Base-by-base conservation (phyloP, 2,888 invertebrate genomes). In the Cotesia congregata region DNA sequence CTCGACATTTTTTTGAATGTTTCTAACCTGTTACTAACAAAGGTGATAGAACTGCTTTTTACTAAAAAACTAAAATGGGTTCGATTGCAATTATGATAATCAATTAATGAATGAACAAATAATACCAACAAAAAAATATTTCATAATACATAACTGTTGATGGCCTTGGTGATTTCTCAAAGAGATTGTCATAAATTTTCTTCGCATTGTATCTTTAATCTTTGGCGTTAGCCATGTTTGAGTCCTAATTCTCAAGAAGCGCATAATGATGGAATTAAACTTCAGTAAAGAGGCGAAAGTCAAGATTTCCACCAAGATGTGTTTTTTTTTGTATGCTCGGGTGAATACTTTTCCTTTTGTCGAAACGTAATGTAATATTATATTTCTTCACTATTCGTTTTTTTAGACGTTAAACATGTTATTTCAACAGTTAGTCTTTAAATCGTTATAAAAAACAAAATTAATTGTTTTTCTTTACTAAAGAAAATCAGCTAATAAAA, bases 161-260 rank as follows among this genome's bases (percentile, higher is more conserved):
- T 50, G 72, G 65, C 72, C 72, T 73, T 73, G 72, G 30, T 73
- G 64, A 73, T 73, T 38, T 40, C 15, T 20, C 65, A 50, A 17
- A 65, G 17, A 17, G n/a, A 73, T 73, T 72, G 65, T 65, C 59
- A 65, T 41, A 15, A 65, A 65, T 50, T 50, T 65, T 39, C 9
- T 20, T 39, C 41, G 12, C 20, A 20, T 12, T 73, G 15, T n/a
- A 50, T 17, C 41, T 40, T 12, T 39, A 64, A 20, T 64, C n/a
- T 30, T 40, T 15, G n/a, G n/a, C 39, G 61, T 9, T 17, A 17
- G 6, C 20, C 60, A 61, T 39, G 15, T 15, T 12, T 15, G 50
- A 73, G 73, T 73, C 67, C 73, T 67, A 67, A 73, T 73, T 73
- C 73, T 50, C 67, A 73, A 67, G 73, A 30, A 59, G 15, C 65